Conservation (phyloP, 2,888 invertebrate species). For the Meiosimyza decipiens region DNA sequence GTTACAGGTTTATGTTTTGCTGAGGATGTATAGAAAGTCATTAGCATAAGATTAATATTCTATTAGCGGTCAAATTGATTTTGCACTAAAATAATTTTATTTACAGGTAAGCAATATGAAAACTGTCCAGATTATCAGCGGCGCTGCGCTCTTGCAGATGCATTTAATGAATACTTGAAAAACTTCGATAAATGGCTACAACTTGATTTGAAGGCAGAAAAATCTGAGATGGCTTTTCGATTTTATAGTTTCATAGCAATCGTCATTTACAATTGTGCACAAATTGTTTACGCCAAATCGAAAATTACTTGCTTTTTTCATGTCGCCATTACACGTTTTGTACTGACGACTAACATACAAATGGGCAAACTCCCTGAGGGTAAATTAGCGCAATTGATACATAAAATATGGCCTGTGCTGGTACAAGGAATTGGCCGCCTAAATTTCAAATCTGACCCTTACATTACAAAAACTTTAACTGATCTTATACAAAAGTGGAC, state of each 20-base stretch:
- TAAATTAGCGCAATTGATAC: slow-evolving; percentile 67
- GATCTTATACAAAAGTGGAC: slow-evolving; percentile 68
- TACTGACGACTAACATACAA: slow-evolving; percentile 69
- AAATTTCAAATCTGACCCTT: slow-evolving; percentile 67
- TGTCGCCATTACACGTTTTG: slow-evolving; percentile 67
- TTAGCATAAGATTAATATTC: too few species aligned
- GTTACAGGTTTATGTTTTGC: too few species aligned
- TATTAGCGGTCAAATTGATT: too few species aligned
- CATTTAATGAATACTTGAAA: slow-evolving; percentile 58
- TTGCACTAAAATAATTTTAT: too few species aligned
- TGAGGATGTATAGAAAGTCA: too few species aligned
- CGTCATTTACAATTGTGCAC: slow-evolving; percentile 64
- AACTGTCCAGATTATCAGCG: slow-evolving; percentile 44
- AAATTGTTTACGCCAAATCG: slow-evolving; percentile 61
- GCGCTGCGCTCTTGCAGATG: slow-evolving; percentile 58
- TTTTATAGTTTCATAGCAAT: slow-evolving; percentile 65
- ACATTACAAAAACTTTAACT: slow-evolving; percentile 67
- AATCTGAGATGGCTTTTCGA: slow-evolving; percentile 57
- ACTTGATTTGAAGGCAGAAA: slow-evolving; percentile 52
- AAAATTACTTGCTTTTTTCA: slow-evolving; percentile 68
- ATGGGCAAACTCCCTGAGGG: slow-evolving; percentile 67
- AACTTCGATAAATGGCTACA: slow-evolving; percentile 64
- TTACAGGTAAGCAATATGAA: slow-evolving; percentile 41
- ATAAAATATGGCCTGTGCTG: slow-evolving; percentile 69
- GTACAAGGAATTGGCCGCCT: slow-evolving; percentile 69